Percentiles rank a stretch among this genome's conserved stretches.
These are phyloP conservation scores for Tipula lateralis DNA, from an alignment of 2,888 invertebrate genomes.

Conservation along the genomic window DNA sequence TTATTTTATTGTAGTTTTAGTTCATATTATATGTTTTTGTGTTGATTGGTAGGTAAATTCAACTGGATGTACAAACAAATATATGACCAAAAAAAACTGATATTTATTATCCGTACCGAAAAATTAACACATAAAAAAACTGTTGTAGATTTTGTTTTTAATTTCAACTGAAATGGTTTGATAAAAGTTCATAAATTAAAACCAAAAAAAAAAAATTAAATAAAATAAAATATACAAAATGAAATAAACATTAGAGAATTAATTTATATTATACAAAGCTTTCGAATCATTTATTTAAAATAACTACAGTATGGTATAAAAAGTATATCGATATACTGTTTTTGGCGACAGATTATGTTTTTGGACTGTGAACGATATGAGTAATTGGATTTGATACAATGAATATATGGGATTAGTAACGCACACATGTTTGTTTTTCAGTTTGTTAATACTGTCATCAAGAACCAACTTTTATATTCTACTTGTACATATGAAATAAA, in stretches of 20 bases:
- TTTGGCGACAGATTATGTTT: not conserved
- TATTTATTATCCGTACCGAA: not conserved
- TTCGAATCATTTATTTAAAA: not conserved
- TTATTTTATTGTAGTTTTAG: not conserved
- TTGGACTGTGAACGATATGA: not conserved
- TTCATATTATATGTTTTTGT: not conserved
- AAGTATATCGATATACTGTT: not conserved
- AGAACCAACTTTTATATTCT: no score
- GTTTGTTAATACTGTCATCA: no score
- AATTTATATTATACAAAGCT: not conserved
- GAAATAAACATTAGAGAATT: slow-evolving; percentile 15
- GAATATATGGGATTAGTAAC: not conserved
- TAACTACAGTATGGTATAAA: not conserved
- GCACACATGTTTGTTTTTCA: no score
- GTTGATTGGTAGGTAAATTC: not conserved
- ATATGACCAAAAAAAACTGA: not conserved
- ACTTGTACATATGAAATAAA: no score
- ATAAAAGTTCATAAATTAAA: not conserved
- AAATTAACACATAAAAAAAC: not conserved
- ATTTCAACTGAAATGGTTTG: not conserved
- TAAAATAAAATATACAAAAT: not conserved
- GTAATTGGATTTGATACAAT: not conserved
- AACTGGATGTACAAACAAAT: not conserved
- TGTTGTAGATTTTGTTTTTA: not conserved
- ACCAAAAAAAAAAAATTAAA: not conserved